phyloP scores from a whole-genome alignment of 2,113 vertebrate species.

The Xenotilapia leptura region DNA sequence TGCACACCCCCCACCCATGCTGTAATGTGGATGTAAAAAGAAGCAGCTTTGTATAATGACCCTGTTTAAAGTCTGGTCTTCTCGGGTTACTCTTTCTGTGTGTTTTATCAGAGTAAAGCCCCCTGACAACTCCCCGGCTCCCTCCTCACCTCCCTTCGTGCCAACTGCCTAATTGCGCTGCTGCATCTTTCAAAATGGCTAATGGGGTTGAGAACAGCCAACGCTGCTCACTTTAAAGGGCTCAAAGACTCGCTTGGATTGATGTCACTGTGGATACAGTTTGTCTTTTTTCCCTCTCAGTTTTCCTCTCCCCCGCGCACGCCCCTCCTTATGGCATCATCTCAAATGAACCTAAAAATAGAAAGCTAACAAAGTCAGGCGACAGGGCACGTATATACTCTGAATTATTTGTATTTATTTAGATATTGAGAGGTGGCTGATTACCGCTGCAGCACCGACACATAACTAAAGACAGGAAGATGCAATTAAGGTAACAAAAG shows the following conservation, averaged over 20 bases:
- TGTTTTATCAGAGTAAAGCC: constrained; percentile 2
- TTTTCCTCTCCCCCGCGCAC: background rate
- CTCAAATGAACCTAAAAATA: constrained; percentile 21
- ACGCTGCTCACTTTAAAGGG: constrained; percentile 13
- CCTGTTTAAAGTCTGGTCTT: constrained; percentile 1
- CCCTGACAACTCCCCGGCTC: background rate
- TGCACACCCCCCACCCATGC: background rate
- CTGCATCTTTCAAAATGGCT: constrained; percentile 43
- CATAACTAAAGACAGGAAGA: background rate
- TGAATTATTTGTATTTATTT: background rate
- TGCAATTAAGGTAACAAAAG: background rate
- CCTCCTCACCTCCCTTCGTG: constrained; percentile 2
- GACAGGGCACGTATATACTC: background rate
- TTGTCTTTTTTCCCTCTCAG: background rate
- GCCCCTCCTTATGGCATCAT: background rate
- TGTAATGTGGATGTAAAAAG: background rate
- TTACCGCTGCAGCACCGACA: background rate
- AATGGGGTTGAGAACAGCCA: constrained; percentile 27
- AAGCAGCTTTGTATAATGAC: background rate
- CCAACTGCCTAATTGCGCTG: constrained; percentile 26
- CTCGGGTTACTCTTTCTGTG: background rate
- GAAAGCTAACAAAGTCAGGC: background rate
- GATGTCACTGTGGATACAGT: constrained; percentile 18
- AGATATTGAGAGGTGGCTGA: background rate
- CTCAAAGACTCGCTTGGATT: constrained; percentile 18